phyloP scores from a whole-genome alignment of 1,140 invertebrate species.

The Drosophila aff. region DNA sequence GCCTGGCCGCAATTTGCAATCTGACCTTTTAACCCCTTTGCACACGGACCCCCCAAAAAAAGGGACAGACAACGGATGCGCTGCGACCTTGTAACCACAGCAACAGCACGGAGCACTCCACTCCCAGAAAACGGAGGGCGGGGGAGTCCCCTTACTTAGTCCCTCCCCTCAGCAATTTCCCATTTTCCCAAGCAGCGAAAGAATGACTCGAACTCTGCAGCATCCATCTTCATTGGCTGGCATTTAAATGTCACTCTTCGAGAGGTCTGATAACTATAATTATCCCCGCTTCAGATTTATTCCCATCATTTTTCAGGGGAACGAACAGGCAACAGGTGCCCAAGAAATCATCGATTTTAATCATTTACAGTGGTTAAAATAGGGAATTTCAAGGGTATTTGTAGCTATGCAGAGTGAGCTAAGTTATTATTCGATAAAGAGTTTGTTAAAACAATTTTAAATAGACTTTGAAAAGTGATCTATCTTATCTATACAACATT shows the following conservation, averaged over 20 bases:
- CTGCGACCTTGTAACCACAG: constrained; percentile 81
- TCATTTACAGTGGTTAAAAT: neutral
- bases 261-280: constrained; percentile 2
- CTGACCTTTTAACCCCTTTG: constrained; percentile 77
- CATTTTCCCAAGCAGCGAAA: neutral
- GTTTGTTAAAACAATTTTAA: no score
- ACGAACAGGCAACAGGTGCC: constrained; percentile 23
- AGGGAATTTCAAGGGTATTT: no score
- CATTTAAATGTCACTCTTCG: constrained; percentile 37
- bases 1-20: constrained; percentile 68
- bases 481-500: no score
- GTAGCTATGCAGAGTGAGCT: neutral
- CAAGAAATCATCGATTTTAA: neutral
- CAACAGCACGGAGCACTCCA: constrained; percentile 46
- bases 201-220: neutral
- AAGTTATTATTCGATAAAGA: no score
- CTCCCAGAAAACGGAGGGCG: neutral
- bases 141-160: neutral
- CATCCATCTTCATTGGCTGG: constrained; percentile 24
- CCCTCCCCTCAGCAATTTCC: neutral
- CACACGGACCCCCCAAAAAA: constrained; percentile 15
- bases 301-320: neutral
- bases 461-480: neutral
- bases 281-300: constrained; percentile 16
- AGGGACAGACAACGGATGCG: constrained; percentile 34